These are phyloP conservation scores for Urosaurus nigricauda DNA, from an alignment of 2,797 vertebrate species.

Conservation along the genomic window DNA sequence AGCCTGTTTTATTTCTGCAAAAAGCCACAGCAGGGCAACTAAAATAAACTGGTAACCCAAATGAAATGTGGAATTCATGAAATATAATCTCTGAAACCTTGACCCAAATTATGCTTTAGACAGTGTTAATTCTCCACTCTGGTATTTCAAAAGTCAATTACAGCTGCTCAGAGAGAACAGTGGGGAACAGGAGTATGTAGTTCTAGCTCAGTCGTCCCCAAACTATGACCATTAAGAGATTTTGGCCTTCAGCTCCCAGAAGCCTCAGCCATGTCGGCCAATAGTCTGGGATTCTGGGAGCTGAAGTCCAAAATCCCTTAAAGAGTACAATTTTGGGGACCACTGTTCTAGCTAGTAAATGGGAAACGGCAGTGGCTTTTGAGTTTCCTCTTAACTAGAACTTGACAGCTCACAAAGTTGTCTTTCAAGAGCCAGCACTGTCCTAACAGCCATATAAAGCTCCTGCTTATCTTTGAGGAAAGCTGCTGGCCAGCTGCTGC, in stretches of 20 bases:
- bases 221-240: too few relatives aligned
- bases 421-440: neutral
- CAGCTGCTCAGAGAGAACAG: neutral
- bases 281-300: too few relatives aligned
- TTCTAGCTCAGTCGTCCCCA: neutral
- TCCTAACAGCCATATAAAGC: neutral
- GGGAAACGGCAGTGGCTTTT: neutral
- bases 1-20: neutral
- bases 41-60: neutral
- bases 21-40: neutral
- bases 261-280: too few relatives aligned
- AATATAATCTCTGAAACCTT: neutral
- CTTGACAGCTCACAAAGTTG: neutral
- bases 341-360: conserved; percentile 1
- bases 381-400: conserved; percentile 2
- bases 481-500: conserved; percentile 47
- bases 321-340: too few relatives aligned
- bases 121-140: neutral
- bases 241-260: too few relatives aligned
- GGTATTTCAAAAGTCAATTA: neutral
- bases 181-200: neutral
- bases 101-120: neutral
- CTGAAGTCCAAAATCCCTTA: too few relatives aligned
- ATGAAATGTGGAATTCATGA: neutral
- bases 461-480: conserved; percentile 42